Evolutionary conservation across 2,888 invertebrate genomes (phyloP).

Genomic region (Mycalesis mineus): DNA sequence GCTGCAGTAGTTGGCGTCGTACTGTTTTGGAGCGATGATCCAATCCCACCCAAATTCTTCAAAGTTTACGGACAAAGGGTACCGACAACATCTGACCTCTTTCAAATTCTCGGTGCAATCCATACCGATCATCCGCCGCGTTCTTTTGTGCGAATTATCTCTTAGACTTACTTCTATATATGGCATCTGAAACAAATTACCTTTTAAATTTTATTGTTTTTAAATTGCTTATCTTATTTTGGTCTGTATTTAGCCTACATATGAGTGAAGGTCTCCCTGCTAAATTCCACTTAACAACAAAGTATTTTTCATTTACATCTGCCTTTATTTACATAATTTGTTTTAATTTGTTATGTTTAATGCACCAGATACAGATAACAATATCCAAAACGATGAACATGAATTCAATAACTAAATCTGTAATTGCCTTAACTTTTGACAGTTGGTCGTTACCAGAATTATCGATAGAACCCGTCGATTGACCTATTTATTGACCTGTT

Average conservation of each 20-base stretch:
- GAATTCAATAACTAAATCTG: background rate
- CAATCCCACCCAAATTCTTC: conserved; percentile 98
- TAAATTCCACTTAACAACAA: background rate
- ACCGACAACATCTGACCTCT: conserved; percentile 94
- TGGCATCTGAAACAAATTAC: conserved; percentile 62
- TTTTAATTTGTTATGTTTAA: background rate
- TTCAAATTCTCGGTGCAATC: conserved; percentile 89
- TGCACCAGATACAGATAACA: background rate
- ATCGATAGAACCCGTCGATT: conserved; percentile 21
- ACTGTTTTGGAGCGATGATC: conserved; percentile 96
- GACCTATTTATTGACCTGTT: conserved; percentile 28
- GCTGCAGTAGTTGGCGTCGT: conserved; percentile 97
- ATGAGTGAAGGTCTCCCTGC: background rate
- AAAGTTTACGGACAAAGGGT: conserved; percentile 95
- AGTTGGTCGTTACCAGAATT: conserved; percentile 4
- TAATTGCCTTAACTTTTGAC: background rate
- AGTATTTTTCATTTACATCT: background rate
- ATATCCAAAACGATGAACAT: background rate
- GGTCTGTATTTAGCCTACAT: background rate
- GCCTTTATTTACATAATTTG: background rate
- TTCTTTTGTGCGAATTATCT: conserved; percentile 79
- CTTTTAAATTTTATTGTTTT: background rate
- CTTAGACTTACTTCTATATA: conserved; percentile 73
- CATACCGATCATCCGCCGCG: conserved; percentile 87
- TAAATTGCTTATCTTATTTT: background rate